Evolutionary conservation across 2,797 vertebrate genomes (phyloP).

Genomic region (Emys orbicularis): DNA sequence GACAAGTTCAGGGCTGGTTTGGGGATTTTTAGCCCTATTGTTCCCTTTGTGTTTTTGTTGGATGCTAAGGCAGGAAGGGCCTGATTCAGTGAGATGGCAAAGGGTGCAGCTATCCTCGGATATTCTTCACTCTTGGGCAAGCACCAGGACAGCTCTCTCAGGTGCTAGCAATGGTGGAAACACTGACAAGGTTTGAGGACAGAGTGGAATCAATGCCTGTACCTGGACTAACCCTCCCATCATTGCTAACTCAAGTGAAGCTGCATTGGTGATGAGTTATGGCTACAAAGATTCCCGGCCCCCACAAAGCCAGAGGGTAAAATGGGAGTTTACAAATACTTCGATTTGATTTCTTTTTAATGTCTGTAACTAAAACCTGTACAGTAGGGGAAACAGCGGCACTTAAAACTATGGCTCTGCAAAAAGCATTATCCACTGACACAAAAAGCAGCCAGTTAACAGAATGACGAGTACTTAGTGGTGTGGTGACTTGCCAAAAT

Average conservation of each 20-base stretch:
- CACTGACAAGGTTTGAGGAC: neutral
- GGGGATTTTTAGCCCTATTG: neutral
- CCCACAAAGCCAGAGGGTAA: neutral
- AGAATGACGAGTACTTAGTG: neutral
- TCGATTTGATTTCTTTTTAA: neutral
- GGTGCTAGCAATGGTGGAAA: rapidly evolving
- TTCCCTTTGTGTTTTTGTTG: neutral
- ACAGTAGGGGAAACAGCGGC: slow-evolving; percentile 32
- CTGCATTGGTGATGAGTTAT: rapidly evolving
- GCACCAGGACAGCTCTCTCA: rapidly evolving
- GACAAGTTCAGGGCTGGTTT: neutral
- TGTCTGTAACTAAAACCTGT: neutral
- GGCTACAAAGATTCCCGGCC: neutral
- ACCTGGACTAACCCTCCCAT: neutral
- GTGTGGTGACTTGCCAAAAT: slow-evolving; percentile 55
- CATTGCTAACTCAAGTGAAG: neutral
- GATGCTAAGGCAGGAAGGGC: rapidly evolving
- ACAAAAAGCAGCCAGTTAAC: slow-evolving; percentile 66
- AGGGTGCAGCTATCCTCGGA: rapidly evolving
- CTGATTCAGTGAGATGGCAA: neutral
- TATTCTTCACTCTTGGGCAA: rapidly evolving
- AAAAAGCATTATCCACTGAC: slow-evolving; percentile 14
- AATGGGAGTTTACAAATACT: neutral
- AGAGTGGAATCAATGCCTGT: rapidly evolving
- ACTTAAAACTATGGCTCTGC: neutral